Evolutionary conservation across 2,113 vertebrate species (phyloP).

Genomic region (Cyprinus carpio): DNA sequence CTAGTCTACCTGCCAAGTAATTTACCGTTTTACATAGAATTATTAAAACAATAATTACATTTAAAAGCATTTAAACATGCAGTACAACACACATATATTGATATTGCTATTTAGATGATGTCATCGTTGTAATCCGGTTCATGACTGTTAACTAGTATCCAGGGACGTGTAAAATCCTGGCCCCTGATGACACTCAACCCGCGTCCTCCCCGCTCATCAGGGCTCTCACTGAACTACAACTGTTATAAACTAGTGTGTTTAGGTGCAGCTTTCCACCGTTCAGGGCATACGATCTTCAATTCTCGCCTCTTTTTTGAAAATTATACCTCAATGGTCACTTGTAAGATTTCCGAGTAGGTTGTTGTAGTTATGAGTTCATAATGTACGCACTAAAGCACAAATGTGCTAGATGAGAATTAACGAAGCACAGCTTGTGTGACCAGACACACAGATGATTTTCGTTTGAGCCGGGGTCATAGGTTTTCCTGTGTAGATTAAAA

Average conservation of each 20-base stretch:
- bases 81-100: slow-evolving; percentile 37
- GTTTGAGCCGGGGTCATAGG: not conserved
- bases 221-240: slow-evolving; percentile 7
- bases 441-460: slow-evolving; percentile 33
- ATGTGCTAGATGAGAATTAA: slow-evolving; percentile 35
- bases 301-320: slow-evolving; percentile 18
- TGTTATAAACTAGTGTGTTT: not conserved
- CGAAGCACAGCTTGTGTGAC: slow-evolving; percentile 7
- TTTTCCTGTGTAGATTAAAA: slow-evolving; percentile 2
- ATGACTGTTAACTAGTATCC: slow-evolving; percentile 2
- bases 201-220: not conserved
- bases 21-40: not conserved
- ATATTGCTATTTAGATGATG: not conserved
- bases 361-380: not conserved
- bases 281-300: not conserved
- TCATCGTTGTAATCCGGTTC: not conserved
- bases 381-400: slow-evolving; percentile 15
- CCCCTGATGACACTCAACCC: slow-evolving; percentile 30
- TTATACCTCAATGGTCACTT: slow-evolving; percentile 35
- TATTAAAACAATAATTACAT: not conserved
- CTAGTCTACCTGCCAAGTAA: not conserved
- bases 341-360: not conserved
- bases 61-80: not conserved
- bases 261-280: not conserved
- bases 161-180: slow-evolving; percentile 20